Base-by-base conservation (phyloP, 2,888 invertebrate genomes). In the Microdon myrmicae region DNA sequence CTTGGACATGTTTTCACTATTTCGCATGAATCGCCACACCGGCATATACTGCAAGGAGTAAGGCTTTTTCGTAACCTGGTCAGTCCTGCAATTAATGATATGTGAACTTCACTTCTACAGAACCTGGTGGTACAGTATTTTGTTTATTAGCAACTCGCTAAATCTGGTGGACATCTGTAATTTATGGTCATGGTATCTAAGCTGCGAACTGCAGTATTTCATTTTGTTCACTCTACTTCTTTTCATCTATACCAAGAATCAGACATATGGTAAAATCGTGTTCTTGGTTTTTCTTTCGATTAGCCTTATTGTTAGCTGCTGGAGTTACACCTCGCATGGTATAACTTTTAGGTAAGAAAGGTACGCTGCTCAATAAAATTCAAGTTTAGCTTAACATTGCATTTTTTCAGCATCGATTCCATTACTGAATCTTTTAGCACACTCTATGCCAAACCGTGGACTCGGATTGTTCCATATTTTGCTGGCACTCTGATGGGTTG, bases 181-280 rank as follows among this genome's bases (percentile, higher is more conserved):
- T 31, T 73, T 72, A 1, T 73, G 74, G 72, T 74, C 72, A n/a
- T 76, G 75, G 75, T 75, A 75, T 61, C 54, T 75, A 41, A 72
- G 72, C 14, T 75, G 75, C 41, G 75, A 75, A 68, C 73, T 74
- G 72, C 73, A 75, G 38, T 73, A 70, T 58, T 73, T 71, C 17
- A 34, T 73, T 14, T 59, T 74, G 5, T 71, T 72, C 39, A 70
- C 72, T 2, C 38, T 67, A 10, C 37, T 72, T 53, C 67, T 74
- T 8, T 74, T 73, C 43, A 54, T 73, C 14, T 70, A 74, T 48
- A 69, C 70, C 3, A 74, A 73, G 67, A 68, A 61, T 37, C 70
- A 71, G 41, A 55, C 56, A 4, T 32, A 68, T 14, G 73, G 72
- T 34, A 72, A 73, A 69, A 34, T 61, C 3, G 26, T 70, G n/a